Base-by-base conservation (phyloP, 1,140 invertebrate genomes). In the Steinernema khuongi region DNA sequence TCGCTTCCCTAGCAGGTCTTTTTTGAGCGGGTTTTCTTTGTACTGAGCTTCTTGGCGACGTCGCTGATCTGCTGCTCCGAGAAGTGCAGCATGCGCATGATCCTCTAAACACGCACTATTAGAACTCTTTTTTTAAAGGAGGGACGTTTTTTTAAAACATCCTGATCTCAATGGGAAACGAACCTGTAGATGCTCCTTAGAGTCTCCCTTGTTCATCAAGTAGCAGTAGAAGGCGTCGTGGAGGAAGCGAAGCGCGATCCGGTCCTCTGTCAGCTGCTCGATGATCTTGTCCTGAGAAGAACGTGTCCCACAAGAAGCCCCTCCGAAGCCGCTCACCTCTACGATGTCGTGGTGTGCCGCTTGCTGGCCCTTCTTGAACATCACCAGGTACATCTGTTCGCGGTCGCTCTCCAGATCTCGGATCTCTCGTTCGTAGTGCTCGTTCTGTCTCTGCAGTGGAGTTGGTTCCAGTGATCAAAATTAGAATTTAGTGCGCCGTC, bases 211-310 rank as follows among this genome's bases (percentile, higher is more conserved):
- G 19, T 80, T 84, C 19, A 84, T 33, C 44, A 84, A 72, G 67
- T 81, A 84, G 67, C 84, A 84, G 66, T 83, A 84, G 67, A 84
- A 85, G 1, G 83, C 84, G 68, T 84, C 83, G 70, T 84, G 83
- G 18, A 84, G 68, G 69, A 84, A 84, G 32, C 77, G 76, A 1
- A 85, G 26, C 26, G 77, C 72, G 32, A 84, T 73, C 33, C 79
- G 43, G 67, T 85, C 81, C 72, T 84, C 82, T n/a, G 83, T 82
- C 68, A 82, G 76, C 44, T 76, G 66, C 72, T 85, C 83, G 26
- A 85, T 66, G 60, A 76, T 33, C 32, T 80, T 73, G 7, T 84
- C 74, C 73, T 60, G 22, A 60, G 26, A 14, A 14, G 50, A 7
- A 60, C 50, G 50, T 4, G 50, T 22, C 19, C 19, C 19, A 41